Evolutionary conservation across 2,888 invertebrate genomes (phyloP).

Genomic region (Oxycera nigricornis): DNA sequence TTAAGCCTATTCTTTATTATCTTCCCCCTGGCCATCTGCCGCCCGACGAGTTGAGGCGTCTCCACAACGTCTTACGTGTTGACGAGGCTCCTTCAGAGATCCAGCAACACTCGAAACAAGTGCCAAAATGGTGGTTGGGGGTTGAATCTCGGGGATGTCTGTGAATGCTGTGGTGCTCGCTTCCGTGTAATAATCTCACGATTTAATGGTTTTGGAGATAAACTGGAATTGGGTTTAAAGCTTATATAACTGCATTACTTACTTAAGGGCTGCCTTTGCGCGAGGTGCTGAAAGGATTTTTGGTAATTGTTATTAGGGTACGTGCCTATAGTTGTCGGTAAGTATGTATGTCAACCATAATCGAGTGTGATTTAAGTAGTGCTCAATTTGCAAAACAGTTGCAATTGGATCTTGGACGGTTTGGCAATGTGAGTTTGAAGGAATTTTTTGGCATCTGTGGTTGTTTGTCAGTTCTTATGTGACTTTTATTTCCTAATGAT

Average conservation of each 20-base stretch:
- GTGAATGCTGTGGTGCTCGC: not conserved
- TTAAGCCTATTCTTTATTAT: constrained; percentile 32
- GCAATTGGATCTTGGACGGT: not conserved
- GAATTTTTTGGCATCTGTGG: not conserved
- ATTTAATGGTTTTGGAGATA: constrained; percentile 40
- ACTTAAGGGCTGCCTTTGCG: constrained; percentile 9
- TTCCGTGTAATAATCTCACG: constrained; percentile 28
- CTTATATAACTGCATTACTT: constrained; percentile 39
- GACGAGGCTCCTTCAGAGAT: not conserved
- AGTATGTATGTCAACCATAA: too few species aligned
- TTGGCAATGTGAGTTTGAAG: not conserved
- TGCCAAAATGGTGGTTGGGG: not conserved
- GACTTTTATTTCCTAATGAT: too few species aligned
- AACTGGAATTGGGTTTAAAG: constrained; percentile 36
- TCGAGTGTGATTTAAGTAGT: too few species aligned
- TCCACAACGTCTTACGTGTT: constrained; percentile 3
- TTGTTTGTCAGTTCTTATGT: not conserved
- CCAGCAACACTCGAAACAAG: constrained; percentile 13
- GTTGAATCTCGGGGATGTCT: constrained; percentile 7
- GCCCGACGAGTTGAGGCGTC: not conserved
- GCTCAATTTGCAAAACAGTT: too few species aligned
- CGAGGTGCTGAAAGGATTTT: not conserved
- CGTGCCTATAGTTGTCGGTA: too few species aligned
- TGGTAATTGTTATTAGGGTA: constrained; percentile 25
- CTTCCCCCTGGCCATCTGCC: not conserved